Evolutionary conservation across 2,888 invertebrate genomes (phyloP).

Genomic region (Heterodera filipjevi): DNA sequence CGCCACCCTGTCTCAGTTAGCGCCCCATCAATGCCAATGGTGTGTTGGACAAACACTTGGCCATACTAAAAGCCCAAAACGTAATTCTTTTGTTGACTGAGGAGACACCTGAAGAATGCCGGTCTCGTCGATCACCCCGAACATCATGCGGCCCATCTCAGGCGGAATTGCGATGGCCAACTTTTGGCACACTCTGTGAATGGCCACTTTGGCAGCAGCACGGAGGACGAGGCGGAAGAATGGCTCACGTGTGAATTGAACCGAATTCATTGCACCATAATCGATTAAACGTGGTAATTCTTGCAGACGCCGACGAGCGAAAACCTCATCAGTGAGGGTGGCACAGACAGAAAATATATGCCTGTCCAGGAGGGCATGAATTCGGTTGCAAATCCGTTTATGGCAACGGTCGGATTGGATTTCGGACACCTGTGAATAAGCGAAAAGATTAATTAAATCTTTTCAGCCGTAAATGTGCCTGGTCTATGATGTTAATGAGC

Average conservation of each 20-base stretch:
- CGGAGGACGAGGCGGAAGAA: constrained; percentile 58
- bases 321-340: constrained; percentile 51
- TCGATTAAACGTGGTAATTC: constrained; percentile 42
- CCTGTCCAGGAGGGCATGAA: constrained; percentile 56
- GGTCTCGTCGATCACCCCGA: constrained; percentile 61
- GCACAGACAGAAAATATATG: constrained; percentile 49
- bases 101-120: constrained; percentile 45
- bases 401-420: constrained; percentile 54
- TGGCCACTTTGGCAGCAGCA: constrained; percentile 39
- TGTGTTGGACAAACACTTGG: constrained; percentile 59
- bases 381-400: constrained; percentile 48
- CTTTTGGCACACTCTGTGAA: constrained; percentile 43
- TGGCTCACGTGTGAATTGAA: constrained; percentile 52
- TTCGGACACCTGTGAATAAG: constrained; percentile 39
- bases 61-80: constrained; percentile 43
- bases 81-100: neutral
- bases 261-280: constrained; percentile 31
- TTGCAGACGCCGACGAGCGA: constrained; percentile 46
- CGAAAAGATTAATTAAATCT: neutral
- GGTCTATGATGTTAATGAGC: constrained; percentile 65
- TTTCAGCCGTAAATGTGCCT: constrained; percentile 42
- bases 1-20: neutral
- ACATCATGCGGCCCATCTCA: constrained; percentile 48
- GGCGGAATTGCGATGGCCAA: constrained; percentile 41
- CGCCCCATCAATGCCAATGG: constrained; percentile 24